Base-by-base conservation (phyloP, 2,888 invertebrate species). In the Lottia gigantea region DNA sequence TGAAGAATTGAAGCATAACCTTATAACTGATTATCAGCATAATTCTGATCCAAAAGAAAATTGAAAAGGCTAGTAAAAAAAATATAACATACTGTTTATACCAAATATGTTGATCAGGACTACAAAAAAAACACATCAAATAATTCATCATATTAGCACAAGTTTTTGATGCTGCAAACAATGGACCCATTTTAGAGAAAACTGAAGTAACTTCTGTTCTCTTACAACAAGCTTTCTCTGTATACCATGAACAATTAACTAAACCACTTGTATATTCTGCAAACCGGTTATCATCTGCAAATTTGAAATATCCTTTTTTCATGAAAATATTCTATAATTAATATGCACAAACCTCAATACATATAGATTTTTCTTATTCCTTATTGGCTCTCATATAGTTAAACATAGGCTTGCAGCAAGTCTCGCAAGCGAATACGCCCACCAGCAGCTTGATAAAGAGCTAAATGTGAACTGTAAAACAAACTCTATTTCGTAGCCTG, bases 111-210 rank as follows among this genome's bases (percentile, higher is more conserved):
- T 89, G 89, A 45, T 87, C 82, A 2, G 89, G 89, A 70, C 86
- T 87, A 74, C 89, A 89, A 77, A 89, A 89, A 75, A 82, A 89
- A 72, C 89, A 89, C 88, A 88, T 88, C 73, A 89, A 78, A 73
- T 88, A 89, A 77, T 88, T 89, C 73, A 89, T 80, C 69, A 79
- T 80, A 73, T 88, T 86, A 40, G 77, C 75, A 78, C 89, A 89
- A 25, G 81, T 78, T 62, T 76, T 75, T 15, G 82, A 75, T n/a
- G 88, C 87, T 16, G 77, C 80, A 67, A 84, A 82, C 46, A 89
- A 75, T 0, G 87, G 85, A 49, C 83, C 82, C 87, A 88, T 87
- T 61, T 81, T 82, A 62, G 83, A 76, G 72, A 88, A 88, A 2
- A 88, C 88, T 6, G 88, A 87, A 0, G 87, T 88, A n/a, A 86